Conservation (phyloP, 2,797 vertebrate species). For the Danionella dracula region DNA sequence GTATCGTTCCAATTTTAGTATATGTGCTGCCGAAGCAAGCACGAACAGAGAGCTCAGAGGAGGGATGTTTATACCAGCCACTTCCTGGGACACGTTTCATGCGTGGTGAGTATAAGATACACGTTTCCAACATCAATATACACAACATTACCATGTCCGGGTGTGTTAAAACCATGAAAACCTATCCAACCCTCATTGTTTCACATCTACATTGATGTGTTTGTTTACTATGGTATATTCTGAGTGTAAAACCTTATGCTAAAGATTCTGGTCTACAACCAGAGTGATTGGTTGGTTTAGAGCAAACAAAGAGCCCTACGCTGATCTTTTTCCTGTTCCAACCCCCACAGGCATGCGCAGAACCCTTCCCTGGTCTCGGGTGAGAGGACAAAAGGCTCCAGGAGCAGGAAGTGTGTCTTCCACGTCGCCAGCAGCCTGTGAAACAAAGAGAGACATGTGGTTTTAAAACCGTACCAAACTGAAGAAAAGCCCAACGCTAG, state of each 20-base stretch:
- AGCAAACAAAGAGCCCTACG: neutral
- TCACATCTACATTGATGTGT: neutral
- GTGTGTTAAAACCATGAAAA: neutral
- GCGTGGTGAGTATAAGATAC: neutral
- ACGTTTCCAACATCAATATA: neutral
- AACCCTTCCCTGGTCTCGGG: neutral
- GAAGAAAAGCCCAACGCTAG: no score
- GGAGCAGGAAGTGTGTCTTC: neutral
- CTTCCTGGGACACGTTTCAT: neutral
- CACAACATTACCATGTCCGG: no score
- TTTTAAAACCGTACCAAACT: no score
- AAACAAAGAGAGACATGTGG: neutral
- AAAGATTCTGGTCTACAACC: neutral
- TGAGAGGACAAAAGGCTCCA: neutral
- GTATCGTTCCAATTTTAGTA: constrained; percentile 40
- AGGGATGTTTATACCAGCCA: neutral
- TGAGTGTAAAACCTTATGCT: neutral
- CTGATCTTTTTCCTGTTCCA: neutral
- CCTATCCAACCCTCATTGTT: neutral
- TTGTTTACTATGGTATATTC: neutral
- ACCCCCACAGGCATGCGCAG: neutral
- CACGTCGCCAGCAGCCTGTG: neutral
- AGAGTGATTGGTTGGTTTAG: neutral
- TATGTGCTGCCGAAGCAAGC: constrained; percentile 32
- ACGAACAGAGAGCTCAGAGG: neutral